Evolutionary conservation across 2,888 invertebrate genomes (phyloP).

Genomic region (Arrhopalites spinosus): DNA sequence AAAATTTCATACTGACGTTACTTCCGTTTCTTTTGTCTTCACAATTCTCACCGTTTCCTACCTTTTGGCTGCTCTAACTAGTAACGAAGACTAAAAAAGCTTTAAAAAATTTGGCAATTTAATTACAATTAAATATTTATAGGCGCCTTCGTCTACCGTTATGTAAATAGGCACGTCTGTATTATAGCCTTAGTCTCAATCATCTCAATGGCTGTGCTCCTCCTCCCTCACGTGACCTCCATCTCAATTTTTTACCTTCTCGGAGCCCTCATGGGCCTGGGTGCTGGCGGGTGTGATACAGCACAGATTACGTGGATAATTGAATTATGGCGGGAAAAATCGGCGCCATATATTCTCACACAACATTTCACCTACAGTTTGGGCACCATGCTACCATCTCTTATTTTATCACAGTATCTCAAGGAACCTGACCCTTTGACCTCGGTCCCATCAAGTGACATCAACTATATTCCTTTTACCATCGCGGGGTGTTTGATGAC

Average conservation of each 20-base stretch:
- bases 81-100: constrained; percentile 11
- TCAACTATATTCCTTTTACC: no score
- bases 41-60: constrained; percentile 30
- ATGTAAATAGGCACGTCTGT: no score
- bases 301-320: constrained; percentile 49
- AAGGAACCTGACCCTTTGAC: background rate
- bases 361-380: constrained; percentile 42
- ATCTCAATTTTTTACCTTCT: constrained; percentile 26
- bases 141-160: no score
- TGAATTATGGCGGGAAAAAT: constrained; percentile 42
- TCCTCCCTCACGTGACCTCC: background rate
- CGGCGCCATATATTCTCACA: constrained; percentile 42
- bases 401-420: constrained; percentile 22
- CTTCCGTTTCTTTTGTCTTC: constrained; percentile 40
- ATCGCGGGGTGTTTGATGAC: no score
- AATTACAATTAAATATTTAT: no score
- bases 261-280: constrained; percentile 35
- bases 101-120: no score
- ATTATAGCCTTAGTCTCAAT: no score
- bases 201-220: background rate
- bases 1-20: constrained; percentile 38
- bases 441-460: no score
- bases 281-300: constrained; percentile 41
- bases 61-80: constrained; percentile 35
- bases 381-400: constrained; percentile 36